Evolutionary conservation across 2,797 vertebrate genomes (phyloP), one percentile per base, ranked within the genome.

Genomic region (Brachyrhaphis roseni): DNA sequence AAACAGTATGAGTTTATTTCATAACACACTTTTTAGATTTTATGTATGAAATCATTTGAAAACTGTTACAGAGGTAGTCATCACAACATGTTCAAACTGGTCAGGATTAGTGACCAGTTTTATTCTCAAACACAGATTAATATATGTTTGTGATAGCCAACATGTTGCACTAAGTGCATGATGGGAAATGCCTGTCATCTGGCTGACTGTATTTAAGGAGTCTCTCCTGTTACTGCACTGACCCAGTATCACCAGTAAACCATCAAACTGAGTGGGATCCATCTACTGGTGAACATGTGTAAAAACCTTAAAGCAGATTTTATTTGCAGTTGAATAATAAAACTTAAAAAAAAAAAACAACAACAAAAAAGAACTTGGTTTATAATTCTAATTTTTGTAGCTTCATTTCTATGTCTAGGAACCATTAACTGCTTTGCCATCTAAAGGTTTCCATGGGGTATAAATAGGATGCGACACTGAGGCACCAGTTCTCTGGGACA

Each of bases 101-200:
- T n/a, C 66, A 43, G 66, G 39, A 43, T n/a, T 12, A 45, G 5
- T 0, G 4, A n/a, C 11, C 66, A 43, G 20, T 70, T 70, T 13
- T n/a, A 12, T n/a, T 57, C n/a, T 23, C 15, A 41, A n/a, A n/a
- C 15, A 39, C 6, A 36, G 31, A 51, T 51, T 18, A 34, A 36
- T 10, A 26, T 8, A 26, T 71, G 13, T 43, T 53, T 45, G 31
- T 59, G 57, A 74, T 46, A 77, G 31, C 15, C 84, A 76, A 88
- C 78, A 77, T 13, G 1, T 73, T 75, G 75, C 78, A 76, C 76
- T 82, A 87, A 84, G 73, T 90, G 87, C 84, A 85, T 90, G 80
- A 87, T 87, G 87, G 86, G 81, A 88, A 88, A 89, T 87, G 79
- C 83, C 89, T 15, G 0, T 2, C 49, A 75, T 43, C 59, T 84